phyloP scores from a whole-genome alignment of 2,888 invertebrate genomes.

The Palloptera scutellata region DNA sequence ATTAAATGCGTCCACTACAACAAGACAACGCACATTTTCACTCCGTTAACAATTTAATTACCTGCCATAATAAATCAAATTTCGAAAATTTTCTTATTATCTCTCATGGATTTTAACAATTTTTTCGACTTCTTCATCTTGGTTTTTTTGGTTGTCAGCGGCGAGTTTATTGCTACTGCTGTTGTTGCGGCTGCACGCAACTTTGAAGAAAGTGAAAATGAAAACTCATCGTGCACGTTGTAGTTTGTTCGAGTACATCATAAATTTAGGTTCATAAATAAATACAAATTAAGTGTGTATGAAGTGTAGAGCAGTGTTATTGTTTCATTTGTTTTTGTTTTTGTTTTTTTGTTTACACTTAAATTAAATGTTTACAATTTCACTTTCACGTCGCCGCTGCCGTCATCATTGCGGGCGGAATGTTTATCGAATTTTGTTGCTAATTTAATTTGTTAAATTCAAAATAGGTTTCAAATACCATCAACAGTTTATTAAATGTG shows the following conservation, averaged over 20 bases:
- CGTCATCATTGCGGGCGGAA: background rate
- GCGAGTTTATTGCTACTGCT: background rate
- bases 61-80: conserved; percentile 23
- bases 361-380: background rate
- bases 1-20: no score
- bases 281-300: background rate
- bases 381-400: background rate
- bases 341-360: background rate
- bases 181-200: background rate
- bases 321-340: background rate
- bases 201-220: background rate
- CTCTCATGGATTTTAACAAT: background rate
- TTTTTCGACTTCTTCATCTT: background rate
- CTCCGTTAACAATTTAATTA: conserved; percentile 17
- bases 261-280: background rate
- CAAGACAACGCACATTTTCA: background rate
- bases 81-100: conserved; percentile 6
- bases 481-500: no score
- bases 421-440: background rate
- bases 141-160: background rate
- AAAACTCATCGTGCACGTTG: background rate
- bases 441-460: no score
- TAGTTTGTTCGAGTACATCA: background rate
- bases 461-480: no score
- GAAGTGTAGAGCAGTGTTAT: background rate